Base-by-base conservation (phyloP, 53 echinoderm and acorn worm species). In the Paracentrotus lividus region DNA sequence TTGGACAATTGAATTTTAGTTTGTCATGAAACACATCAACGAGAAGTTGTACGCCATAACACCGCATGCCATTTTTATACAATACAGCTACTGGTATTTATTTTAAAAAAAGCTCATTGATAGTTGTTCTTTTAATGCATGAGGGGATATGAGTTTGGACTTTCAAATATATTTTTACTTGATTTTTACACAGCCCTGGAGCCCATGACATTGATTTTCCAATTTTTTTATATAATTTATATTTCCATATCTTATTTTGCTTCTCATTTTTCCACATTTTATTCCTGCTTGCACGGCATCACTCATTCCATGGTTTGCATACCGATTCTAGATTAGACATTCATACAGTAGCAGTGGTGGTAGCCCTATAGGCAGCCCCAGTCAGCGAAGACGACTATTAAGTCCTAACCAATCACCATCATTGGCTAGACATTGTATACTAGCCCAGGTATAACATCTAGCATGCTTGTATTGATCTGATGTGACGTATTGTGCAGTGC, bases 321-420 rank as follows among this genome's bases (percentile, higher is more conserved):
- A 27, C 85, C 33, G 33, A 86, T 27, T 86, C 31, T 44, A 89
- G 89, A 59, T 89, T 18, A 89, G 89, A 57, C 89, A 89, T 27
- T 89, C 89, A 26, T 61, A 60, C 57, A 87, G 87, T 55, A 87
- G 87, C 55, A 87, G 89, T 24, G 24, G 26, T 27, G 89, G 58
- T 47, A 89, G 89, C 89, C 89, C 90, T 29, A 29, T 90, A 1
- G 69, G 72, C 78, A 92, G 78, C 59, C 92, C 92, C 24, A 92
- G 23, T 40, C 56, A 55, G 38, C n/a, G 40, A 15, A 77, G 92
- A 56, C 92, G 58, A 38, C 92, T 78, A 3, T 81, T 92, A 34
- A 92, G 92, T 55, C 92, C 92, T 42, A 55, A 49, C 77, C 92
- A 92, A 33, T 92, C 92, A 15, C 92, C 92, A 5, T 78, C 92